Conservation (phyloP, 2,113 vertebrate genomes). For the Galemys pyrenaicus region DNA sequence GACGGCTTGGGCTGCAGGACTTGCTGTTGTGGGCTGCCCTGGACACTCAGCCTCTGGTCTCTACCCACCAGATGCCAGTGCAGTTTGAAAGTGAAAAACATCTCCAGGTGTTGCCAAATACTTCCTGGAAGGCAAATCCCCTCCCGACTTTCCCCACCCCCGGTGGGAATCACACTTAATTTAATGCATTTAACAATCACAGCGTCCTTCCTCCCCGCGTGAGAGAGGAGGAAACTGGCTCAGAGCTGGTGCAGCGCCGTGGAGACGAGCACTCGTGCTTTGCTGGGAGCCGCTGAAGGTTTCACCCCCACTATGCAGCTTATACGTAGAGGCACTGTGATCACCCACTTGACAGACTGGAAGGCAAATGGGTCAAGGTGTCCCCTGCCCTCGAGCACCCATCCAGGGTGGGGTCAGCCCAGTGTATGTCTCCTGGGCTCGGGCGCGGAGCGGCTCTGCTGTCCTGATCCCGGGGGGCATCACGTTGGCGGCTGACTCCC, state of each 20-base stretch:
- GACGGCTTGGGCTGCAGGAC: rapidly evolving
- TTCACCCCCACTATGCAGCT: background rate
- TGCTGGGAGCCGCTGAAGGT: background rate
- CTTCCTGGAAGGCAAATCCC: background rate
- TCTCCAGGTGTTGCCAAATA: background rate
- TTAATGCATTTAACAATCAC: background rate
- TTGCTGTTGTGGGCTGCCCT: background rate
- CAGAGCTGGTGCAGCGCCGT: background rate
- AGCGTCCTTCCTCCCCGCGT: background rate
- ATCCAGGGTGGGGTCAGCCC: background rate
- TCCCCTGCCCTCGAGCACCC: no score
- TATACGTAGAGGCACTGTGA: background rate
- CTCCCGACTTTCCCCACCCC: no score
- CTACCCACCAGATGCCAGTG: background rate
- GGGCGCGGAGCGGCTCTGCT: background rate
- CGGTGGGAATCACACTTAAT: background rate
- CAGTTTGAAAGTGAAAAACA: background rate
- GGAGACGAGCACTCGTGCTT: background rate
- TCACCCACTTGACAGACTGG: no score
- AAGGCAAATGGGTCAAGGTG: no score
- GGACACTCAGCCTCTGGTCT: background rate
- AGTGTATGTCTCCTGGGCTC: background rate
- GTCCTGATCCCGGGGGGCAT: background rate
- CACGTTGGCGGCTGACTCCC: background rate
- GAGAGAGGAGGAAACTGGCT: background rate